Base-by-base conservation (phyloP, 2,888 invertebrate genomes). In the Eumerus sabulonum region DNA sequence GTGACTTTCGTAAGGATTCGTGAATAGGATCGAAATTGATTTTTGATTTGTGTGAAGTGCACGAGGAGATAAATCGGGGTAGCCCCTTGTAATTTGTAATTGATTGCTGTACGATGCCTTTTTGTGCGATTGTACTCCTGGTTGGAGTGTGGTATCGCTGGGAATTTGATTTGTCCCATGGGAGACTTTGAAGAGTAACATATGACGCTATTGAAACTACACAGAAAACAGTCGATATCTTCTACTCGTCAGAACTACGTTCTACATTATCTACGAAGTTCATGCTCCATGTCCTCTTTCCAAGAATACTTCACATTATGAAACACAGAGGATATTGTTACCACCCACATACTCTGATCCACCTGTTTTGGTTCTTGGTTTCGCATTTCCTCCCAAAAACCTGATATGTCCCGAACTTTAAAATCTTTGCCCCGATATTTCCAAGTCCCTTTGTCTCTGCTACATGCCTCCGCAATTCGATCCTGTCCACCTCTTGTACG, bases 381-480 rank as follows among this genome's bases (percentile, higher is more conserved):
- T 51, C 11, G 14, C 19, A n/a, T 51, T 51, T 27, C 50, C 19
- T 35, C 16, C 13, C 9, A 18, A 27, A 7, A 27, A 36, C 40
- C 53, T 16, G 36, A 16, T 45, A 48, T 27, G 27, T 7, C 27
- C 27, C 27, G 27, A 27, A 27, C 27, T 27, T 27, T 27, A 4
- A 27, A 27, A 27, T 7, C 27, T 7, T 4, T 7, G 7, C 3
- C 2, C 2, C 27, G 27, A 27, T 7, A 27, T 4, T 4, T 56
- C 73, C 53, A 11, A 36, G n/a, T 9, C n/a, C 19, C 12, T 60
- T 3, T 36, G n/a, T 51, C 35, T n/a, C 59, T 48, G 9, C 27
- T 48, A 27, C n/a, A 19, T 38, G 19, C 59, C 9, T 12, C 17
- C 42, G 64, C 68, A 79, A 73, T 77, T 67, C 38, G 77, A 77